Evolutionary conservation across 2,888 invertebrate species (phyloP).

Genomic region (Mantis religiosa): DNA sequence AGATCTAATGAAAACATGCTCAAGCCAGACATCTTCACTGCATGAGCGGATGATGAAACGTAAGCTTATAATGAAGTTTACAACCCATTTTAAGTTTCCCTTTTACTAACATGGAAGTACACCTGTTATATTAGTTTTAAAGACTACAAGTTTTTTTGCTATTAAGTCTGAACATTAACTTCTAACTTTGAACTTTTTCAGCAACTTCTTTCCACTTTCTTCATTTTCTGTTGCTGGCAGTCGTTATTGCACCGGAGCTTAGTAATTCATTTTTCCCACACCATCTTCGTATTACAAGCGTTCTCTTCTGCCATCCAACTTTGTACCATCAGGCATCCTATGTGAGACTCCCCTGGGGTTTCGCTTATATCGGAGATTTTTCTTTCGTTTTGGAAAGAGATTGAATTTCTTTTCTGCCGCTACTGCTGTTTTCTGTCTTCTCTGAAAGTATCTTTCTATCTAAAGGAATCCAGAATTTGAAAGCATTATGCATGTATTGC

Average conservation of each 20-base stretch:
- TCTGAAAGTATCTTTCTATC: too few species aligned
- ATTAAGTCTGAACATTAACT: not conserved
- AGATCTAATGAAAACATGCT: too few species aligned
- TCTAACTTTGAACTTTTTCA: not conserved
- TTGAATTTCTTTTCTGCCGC: not conserved
- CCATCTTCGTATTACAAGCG: not conserved
- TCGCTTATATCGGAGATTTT: not conserved
- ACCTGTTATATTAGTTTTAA: too few species aligned
- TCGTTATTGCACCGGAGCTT: not conserved
- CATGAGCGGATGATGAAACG: too few species aligned
- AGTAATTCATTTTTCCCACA: not conserved
- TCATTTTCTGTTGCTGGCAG: not conserved
- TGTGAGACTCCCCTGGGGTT: not conserved
- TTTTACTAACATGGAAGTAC: too few species aligned
- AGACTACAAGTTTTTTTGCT: not conserved
- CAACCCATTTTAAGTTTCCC: too few species aligned
- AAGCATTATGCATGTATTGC: too few species aligned
- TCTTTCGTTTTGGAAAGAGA: not conserved
- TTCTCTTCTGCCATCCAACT: not conserved
- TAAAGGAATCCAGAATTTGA: too few species aligned
- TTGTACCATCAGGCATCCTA: not conserved
- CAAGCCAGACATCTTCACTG: too few species aligned
- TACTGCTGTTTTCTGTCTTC: too few species aligned
- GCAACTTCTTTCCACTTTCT: not conserved
- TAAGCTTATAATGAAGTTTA: too few species aligned